Evolutionary conservation across 2,113 vertebrate species (phyloP).

Genomic region (Neogobius melanostomus): DNA sequence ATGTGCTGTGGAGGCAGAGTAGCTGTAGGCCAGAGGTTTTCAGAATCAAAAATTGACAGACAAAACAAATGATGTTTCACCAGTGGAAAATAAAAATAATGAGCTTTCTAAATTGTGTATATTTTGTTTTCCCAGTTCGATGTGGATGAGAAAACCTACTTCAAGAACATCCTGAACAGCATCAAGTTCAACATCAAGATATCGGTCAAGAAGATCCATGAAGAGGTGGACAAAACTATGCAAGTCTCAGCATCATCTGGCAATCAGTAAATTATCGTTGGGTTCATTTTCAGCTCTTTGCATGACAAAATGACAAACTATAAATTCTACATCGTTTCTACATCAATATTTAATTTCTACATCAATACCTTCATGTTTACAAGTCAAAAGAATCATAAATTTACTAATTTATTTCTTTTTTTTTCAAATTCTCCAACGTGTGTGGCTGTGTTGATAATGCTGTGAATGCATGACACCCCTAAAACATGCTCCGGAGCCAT

Average conservation of each 20-base stretch:
- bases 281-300: no score
- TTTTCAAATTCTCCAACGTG: neutral
- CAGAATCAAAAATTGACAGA: no score
- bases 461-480: constrained; percentile 27
- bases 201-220: constrained; percentile 92
- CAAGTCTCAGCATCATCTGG: constrained; percentile 69
- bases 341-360: neutral
- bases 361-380: no score
- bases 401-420: neutral
- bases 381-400: no score
- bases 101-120: neutral
- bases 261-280: no score
- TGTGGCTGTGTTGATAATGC: neutral
- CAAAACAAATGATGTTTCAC: no score
- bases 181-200: constrained; percentile 92
- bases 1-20: neutral
- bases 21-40: neutral
- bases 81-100: no score
- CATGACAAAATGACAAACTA: no score
- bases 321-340: neutral
- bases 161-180: constrained; percentile 96
- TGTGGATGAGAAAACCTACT: constrained; percentile 93
- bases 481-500: constrained; percentile 30
- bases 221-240: constrained; percentile 94
- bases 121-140: constrained; percentile 81